Base-by-base conservation (phyloP, 1,140 invertebrate genomes). In the Papilio polyxenes region DNA sequence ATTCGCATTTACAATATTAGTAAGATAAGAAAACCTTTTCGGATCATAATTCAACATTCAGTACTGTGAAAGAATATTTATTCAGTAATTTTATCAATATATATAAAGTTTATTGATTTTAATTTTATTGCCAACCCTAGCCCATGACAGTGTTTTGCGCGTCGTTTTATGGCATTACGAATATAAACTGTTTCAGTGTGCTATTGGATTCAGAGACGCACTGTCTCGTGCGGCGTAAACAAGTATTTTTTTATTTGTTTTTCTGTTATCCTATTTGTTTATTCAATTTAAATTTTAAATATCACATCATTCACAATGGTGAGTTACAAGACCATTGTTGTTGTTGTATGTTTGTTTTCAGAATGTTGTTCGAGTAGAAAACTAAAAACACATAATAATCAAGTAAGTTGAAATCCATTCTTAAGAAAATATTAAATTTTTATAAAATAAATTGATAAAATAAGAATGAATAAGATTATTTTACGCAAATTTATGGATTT, bases 321-420 rank as follows among this genome's bases (percentile, higher is more conserved):
- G 76, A 62, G 53, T 79, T 79, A n/a, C 53, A 62, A 31, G 53
- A n/a, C 10, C 53, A 40, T 62, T 79, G 53, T 79, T 49, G 9
- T 76, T 59, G 23, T 79, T 44, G 37, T 62, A 59, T 79, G 76
- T 40, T 40, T 79, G 17, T n/a, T 79, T 49, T 48, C 31, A 79
- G 51, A 62, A 59, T 79, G 76, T 76, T 53, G 48, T 31, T 51
- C 75, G 49, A 53, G 49, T 51, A 20, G 49, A 56, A 76, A 76
- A 51, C 9, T 75, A 51, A 44, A 75, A 40, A 72, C 23, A n/a
- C n/a, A 51, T 51, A 48, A 10, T 76, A 48, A 76, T 76, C 75
- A 49, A 51, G 75, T 72, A 72, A 72, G 65, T 72, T 75, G 48
- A 44, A 20, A 13, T 31, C 20, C 44, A n/a, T 76, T 51, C 20